Conservation (phyloP, 2,888 invertebrate genomes). For the Habrosyne pyritoides region DNA sequence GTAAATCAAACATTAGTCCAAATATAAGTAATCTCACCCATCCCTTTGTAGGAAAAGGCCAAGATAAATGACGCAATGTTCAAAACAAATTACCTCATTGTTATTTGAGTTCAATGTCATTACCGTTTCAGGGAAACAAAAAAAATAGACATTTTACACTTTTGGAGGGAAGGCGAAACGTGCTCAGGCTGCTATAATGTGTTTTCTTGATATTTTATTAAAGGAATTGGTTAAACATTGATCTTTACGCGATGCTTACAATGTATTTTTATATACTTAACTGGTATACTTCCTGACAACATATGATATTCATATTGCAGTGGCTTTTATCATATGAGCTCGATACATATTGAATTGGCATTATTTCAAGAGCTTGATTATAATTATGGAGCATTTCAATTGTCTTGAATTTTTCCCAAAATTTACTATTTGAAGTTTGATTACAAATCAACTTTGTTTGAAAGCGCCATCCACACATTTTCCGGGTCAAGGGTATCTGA, state of each 20-base stretch:
- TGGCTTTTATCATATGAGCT: too few relatives aligned
- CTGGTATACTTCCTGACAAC: too few relatives aligned
- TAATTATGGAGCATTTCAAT: too few relatives aligned
- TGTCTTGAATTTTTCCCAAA: too few relatives aligned
- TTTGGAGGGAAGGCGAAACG: slow-evolving; percentile 5
- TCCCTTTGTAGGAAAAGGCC: background rate
- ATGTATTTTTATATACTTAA: background rate
- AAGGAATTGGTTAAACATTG: background rate
- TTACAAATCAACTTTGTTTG: too few relatives aligned
- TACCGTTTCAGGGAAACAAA: slow-evolving; percentile 31
- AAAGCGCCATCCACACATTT: too few relatives aligned
- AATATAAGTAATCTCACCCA: background rate
- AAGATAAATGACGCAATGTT: slow-evolving; percentile 55
- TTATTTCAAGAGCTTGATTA: too few relatives aligned
- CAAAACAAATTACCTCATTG: slow-evolving; percentile 58
- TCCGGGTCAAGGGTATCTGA: too few relatives aligned
- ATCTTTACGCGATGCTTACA: background rate
- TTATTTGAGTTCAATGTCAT: slow-evolving; percentile 43
- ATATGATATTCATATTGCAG: too few relatives aligned
- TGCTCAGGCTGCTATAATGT: background rate
- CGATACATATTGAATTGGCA: too few relatives aligned
- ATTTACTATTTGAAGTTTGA: too few relatives aligned
- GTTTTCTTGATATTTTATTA: background rate
- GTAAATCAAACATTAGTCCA: too few relatives aligned
- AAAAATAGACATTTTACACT: slow-evolving; percentile 7